phyloP scores from a whole-genome alignment of 2,888 invertebrate genomes.

The Neoascia interrupta region DNA sequence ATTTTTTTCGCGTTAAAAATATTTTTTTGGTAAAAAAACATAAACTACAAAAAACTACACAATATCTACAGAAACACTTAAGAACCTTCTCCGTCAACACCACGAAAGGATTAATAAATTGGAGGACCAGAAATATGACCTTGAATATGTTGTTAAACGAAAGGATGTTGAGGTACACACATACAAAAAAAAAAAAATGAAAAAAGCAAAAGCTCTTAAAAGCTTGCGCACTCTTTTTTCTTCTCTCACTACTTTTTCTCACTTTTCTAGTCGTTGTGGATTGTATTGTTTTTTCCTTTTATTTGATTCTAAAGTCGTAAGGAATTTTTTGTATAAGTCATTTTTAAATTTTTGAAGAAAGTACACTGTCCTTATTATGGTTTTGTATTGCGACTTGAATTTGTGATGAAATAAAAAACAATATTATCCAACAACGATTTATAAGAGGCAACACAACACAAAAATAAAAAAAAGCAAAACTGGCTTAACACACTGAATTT shows the following conservation, averaged over 20 bases:
- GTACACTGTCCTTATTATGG: too few species aligned
- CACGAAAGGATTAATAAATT: conserved; percentile 92
- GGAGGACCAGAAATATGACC: conserved; percentile 98
- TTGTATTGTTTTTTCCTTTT: conserved; percentile 55
- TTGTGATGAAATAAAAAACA: conserved; percentile 34
- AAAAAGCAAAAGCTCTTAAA: conserved; percentile 47
- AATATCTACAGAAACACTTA: conserved; percentile 85
- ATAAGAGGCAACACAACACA: conserved; percentile 63
- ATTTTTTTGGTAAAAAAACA: conserved; percentile 55
- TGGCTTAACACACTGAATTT: conserved; percentile 56
- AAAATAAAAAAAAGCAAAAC: conserved; percentile 63
- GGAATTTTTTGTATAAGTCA: neutral
- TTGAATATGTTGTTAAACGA: conserved; percentile 98
- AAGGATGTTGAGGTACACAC: conserved; percentile 98
- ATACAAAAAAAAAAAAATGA: conserved; percentile 67
- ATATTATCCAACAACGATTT: conserved; percentile 33
- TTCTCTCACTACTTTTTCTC: conserved; percentile 54
- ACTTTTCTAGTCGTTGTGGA: conserved; percentile 37
- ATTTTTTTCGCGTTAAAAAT: conserved; percentile 23
- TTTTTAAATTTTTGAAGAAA: too few species aligned
- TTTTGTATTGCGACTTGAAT: too few species aligned
- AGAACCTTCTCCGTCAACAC: conserved; percentile 89
- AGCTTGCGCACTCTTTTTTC: conserved; percentile 65
- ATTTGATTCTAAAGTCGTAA: neutral
- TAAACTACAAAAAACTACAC: conserved; percentile 42